Base-by-base conservation (phyloP, 2,113 vertebrate genomes). In the Phainopepla nitens region DNA sequence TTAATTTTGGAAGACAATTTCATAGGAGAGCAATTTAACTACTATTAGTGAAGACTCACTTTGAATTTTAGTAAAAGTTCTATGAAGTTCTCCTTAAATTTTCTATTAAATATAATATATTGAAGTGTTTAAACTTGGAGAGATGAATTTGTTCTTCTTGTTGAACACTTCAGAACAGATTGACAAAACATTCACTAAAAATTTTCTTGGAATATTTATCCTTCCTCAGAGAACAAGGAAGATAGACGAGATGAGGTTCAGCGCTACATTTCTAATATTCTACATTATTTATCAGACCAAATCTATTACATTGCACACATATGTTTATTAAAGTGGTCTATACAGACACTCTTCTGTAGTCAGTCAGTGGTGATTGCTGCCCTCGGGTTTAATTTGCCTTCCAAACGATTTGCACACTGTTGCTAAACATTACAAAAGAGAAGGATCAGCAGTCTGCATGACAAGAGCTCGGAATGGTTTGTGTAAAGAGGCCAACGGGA, bases 391-490 rank as follows among this genome's bases (percentile, higher is more conserved):
- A 69, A 91, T 87, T 87, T 87, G 58, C 84, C 60, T 82, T 49
- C n/a, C 16, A 41, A 89, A 64, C 45, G 39, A 91, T 93, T 90
- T 91, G 69, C 94, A 95, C 71, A 50, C 61, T 80, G 87, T 94
- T 95, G 73, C 77, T 93, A 90, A 94, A 92, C 72, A 27, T 35
- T 51, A 56, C 35, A 82, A 58, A 96, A 93, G 51, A 91, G 73
- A 75, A 49, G 71, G 90, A 82, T 94, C 75, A 91, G 80, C 79
- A 83, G 45, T 50, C 44, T 80, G 14, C 51, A 41, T 11, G 50
- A 20, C 57, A 71, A 36, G 71, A 87, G 60, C 39, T 75, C 75
- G 54, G 66, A 85, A 77, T 17, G 36, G 31, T 39, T 60, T 54
- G n/a, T 33, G 15, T 58, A 68, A 91, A 82, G 61, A 90, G n/a